Percentiles rank a stretch among this genome's conserved stretches.
Evolutionary conservation across 2,888 invertebrate genomes (phyloP).

Genomic region (Torymus auratus): DNA sequence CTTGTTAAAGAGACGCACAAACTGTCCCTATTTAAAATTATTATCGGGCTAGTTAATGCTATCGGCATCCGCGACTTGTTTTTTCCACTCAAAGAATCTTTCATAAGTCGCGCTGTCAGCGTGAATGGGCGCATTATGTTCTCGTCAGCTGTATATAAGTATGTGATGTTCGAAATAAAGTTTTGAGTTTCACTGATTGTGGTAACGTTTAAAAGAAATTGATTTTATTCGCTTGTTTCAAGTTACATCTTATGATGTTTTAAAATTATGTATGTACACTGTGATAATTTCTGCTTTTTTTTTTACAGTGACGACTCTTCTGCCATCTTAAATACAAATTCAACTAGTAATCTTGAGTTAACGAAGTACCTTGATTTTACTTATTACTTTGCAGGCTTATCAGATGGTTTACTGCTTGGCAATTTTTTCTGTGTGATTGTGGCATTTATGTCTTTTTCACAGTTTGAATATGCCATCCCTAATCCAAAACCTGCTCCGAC

Average conservation of each 20-base stretch:
- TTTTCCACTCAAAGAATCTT: slow-evolving; percentile 11
- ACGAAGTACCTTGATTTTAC: slow-evolving; percentile 24
- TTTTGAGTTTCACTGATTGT: neutral
- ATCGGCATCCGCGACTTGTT: slow-evolving; percentile 27
- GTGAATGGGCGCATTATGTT: neutral
- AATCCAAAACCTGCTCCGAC: slow-evolving; percentile 93
- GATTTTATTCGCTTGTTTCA: slow-evolving; percentile 54
- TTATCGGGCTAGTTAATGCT: slow-evolving; percentile 19
- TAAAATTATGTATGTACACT: slow-evolving; percentile 61
- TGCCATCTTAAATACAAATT: slow-evolving; percentile 52
- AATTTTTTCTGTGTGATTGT: slow-evolving; percentile 64
- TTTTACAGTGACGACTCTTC: too few relatives aligned
- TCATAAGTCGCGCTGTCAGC: neutral
- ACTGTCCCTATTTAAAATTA: slow-evolving; percentile 34
- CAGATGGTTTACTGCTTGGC: slow-evolving; percentile 18
- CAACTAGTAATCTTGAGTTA: slow-evolving; percentile 55
- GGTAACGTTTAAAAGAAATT: slow-evolving; percentile 49
- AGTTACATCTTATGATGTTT: slow-evolving; percentile 54
- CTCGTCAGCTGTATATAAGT: too few relatives aligned
- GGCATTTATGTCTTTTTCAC: slow-evolving; percentile 83
- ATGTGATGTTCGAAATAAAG: neutral
- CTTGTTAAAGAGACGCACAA: slow-evolving; percentile 42
- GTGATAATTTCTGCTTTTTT: slow-evolving; percentile 61
- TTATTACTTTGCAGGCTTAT: slow-evolving; percentile 35
- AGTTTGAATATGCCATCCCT: slow-evolving; percentile 93